These are phyloP conservation scores for Pterois miles DNA, from an alignment of 2,797 vertebrate species.

Conservation along the genomic window DNA sequence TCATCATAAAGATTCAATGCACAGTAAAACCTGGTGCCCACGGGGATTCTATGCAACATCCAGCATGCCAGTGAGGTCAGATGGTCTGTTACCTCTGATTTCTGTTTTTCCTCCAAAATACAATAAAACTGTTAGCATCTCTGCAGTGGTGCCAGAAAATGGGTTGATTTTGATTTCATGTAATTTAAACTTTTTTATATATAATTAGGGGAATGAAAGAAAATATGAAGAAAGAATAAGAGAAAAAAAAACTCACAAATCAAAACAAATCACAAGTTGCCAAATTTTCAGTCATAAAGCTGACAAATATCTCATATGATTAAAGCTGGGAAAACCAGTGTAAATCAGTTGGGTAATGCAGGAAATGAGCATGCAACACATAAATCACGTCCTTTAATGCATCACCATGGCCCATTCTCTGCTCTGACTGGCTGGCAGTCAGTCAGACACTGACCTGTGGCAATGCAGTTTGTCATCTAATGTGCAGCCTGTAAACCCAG, in stretches of 20 bases:
- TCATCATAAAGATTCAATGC: neutral
- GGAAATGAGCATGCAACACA: neutral
- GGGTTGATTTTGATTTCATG: neutral
- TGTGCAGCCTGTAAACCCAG: neutral
- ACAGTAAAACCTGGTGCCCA: neutral
- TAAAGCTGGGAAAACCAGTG: neutral
- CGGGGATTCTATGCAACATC: neutral
- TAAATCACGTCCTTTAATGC: neutral
- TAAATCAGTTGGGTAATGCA: neutral
- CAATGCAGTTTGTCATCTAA: neutral
- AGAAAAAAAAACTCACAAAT: neutral
- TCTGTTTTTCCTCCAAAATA: neutral
- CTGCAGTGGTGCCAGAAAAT: neutral
- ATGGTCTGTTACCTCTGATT: neutral
- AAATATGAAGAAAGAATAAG: neutral
- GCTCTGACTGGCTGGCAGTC: neutral
- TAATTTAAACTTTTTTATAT: no score
- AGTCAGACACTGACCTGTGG: neutral
- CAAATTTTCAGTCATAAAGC: neutral
- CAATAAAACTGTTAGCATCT: neutral
- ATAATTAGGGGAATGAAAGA: neutral
- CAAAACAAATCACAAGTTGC: neutral
- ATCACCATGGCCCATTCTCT: neutral
- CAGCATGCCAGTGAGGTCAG: neutral
- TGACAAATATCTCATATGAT: neutral